Conservation (phyloP, 2,888 invertebrate species). For the Ophraella communa region DNA sequence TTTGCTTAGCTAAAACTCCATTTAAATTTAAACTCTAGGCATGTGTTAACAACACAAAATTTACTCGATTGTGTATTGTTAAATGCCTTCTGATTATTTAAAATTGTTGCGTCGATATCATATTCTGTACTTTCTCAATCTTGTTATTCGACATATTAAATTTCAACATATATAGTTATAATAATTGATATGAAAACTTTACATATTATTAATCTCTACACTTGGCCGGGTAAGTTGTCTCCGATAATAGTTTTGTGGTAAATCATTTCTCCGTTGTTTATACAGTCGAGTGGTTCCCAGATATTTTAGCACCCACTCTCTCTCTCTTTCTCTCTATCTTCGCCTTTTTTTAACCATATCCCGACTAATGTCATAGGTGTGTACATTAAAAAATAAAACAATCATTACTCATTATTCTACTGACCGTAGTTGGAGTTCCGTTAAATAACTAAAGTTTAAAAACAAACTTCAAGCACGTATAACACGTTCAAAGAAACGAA, state of each 20-base stretch:
- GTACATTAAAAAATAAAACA: background rate
- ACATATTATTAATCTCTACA: slow-evolving; percentile 22
- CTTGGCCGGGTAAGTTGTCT: slow-evolving; percentile 26
- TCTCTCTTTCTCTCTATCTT: background rate
- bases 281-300: slow-evolving; percentile 21
- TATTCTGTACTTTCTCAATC: background rate
- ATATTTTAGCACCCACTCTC: slow-evolving; percentile 24
- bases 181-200: slow-evolving; percentile 5
- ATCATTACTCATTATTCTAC: background rate
- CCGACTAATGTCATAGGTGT: slow-evolving; percentile 1
- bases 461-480: too few species aligned
- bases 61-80: too few species aligned
- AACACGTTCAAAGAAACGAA: too few species aligned
- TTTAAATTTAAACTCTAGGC: too few species aligned
- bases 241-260: slow-evolving; percentile 26
- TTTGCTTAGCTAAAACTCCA: too few species aligned
- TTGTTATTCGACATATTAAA: background rate
- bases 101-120: too few species aligned
- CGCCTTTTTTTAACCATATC: slow-evolving; percentile 1
- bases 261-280: slow-evolving; percentile 21
- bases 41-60: too few species aligned
- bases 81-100: too few species aligned
- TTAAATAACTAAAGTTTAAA: too few species aligned
- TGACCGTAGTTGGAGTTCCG: too few species aligned
- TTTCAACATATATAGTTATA: background rate